These are phyloP conservation scores for Drosophila sproati DNA, from an alignment of 1,140 invertebrate species.

Conservation along the genomic window DNA sequence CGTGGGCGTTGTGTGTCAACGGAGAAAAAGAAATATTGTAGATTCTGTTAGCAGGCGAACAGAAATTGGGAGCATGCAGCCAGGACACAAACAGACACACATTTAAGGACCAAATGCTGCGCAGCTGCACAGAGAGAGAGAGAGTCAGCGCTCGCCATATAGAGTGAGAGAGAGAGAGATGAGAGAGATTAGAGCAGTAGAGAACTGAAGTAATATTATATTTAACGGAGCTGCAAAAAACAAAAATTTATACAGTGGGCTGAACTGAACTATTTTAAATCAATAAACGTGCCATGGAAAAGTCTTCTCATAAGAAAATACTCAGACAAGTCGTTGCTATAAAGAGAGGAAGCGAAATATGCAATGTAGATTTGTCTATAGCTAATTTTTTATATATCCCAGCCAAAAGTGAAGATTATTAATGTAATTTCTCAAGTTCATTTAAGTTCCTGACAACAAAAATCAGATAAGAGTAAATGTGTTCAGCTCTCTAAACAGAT, in stretches of 20 bases:
- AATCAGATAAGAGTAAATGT: no score
- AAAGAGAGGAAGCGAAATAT: no score
- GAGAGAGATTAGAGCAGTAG: neutral
- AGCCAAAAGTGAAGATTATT: no score
- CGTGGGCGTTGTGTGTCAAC: constrained; percentile 72
- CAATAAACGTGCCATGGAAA: no score
- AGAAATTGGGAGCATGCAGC: constrained; percentile 23
- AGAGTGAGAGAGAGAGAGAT: constrained; percentile 2
- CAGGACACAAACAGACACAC: constrained; percentile 1
- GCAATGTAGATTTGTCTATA: no score
- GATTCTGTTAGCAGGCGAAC: constrained; percentile 77
- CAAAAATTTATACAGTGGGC: constrained; percentile 4
- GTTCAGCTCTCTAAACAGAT: no score
- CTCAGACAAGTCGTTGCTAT: no score
- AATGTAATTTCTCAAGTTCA: no score
- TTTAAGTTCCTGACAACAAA: no score
- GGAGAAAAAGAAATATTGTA: constrained; percentile 84
- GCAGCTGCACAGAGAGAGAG: constrained; percentile 55
- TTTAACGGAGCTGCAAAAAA: neutral
- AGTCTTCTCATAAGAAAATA: no score
- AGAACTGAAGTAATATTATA: neutral
- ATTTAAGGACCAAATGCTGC: constrained; percentile 39
- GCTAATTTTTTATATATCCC: no score
- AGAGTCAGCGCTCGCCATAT: constrained; percentile 3
- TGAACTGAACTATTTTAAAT: neutral